Evolutionary conservation across 1,140 invertebrate genomes (phyloP), one percentile per base, ranked within the genome.

Genomic region (Drosophila simulans): DNA sequence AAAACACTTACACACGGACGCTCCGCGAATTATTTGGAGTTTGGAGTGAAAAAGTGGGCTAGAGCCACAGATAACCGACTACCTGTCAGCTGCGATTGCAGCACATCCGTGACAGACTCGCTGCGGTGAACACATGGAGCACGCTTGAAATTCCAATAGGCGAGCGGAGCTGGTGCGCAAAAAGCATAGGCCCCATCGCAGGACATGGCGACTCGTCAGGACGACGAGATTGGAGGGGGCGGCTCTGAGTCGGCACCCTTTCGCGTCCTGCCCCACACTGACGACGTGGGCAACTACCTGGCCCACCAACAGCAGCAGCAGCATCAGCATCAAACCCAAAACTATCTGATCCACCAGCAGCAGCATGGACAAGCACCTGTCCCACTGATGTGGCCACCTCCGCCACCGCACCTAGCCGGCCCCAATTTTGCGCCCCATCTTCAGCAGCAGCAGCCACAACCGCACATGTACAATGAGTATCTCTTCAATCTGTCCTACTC

Each of bases 381-480:
- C 1, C 76, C 83, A 1, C 43, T 89, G 46, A 77, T 89, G 72
- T 89, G 84, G 84, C 46, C 80, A 39, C 54, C 42, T 11, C 77
- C 60, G 4, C 72, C 62, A 17, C 59, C 57, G 34, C 80, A 88
- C 27, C 34, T 88, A 53, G 80, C 75, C 43, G 76, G 69, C 25
- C 52, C 73, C 15, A 63, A 64, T 57, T 89, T 65, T 84, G 68
- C 77, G 25, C 79, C 68, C 22, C 77, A 71, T 51, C 76, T 71
- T n/a, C 79, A 70, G 31, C 74, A 62, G 10, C 80, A 54, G 8
- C 77, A 64, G 40, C 80, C 55, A 40, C 83, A 73, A 43, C 79
- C 66, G 12, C 84, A 84, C 31, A 42, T 89, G 42, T 91, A 79
- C 59, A 91, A 91, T 51, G 88, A 91, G 74, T 88, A 79, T 52